These are phyloP conservation scores for Protaetia brevitarsis DNA, from an alignment of 1,140 invertebrate species.

Conservation along the genomic window DNA sequence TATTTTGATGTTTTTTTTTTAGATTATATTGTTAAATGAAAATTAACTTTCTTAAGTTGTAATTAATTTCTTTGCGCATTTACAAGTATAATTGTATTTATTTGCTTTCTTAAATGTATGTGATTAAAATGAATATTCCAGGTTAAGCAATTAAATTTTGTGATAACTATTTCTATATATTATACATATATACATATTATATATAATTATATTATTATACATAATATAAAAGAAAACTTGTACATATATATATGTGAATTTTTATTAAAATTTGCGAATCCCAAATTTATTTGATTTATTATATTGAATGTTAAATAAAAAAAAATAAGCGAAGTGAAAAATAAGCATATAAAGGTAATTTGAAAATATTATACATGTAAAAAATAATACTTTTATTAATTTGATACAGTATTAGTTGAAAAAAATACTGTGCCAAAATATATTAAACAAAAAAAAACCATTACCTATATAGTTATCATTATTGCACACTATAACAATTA, in stretches of 20 bases:
- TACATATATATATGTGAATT: constrained; percentile 13
- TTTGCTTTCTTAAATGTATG: constrained; percentile 42
- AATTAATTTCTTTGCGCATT: constrained; percentile 35
- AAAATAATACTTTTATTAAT: constrained; percentile 17
- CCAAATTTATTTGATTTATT: constrained; percentile 11
- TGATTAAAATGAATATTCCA: constrained; percentile 42
- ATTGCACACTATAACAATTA: neutral
- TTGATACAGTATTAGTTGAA: constrained; percentile 32
- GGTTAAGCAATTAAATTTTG: constrained; percentile 43
- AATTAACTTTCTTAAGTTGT: constrained; percentile 19
- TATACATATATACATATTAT: too few relatives aligned
- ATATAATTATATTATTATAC: constrained; percentile 24
- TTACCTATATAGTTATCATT: too few relatives aligned
- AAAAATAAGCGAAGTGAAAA: constrained; percentile 7
- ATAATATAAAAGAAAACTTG: constrained; percentile 19
- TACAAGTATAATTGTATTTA: constrained; percentile 37
- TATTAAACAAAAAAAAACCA: constrained; percentile 12
- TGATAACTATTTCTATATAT: constrained; percentile 40
- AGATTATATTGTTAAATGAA: neutral
- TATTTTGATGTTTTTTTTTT: neutral
- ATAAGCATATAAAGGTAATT: neutral
- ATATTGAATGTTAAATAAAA: constrained; percentile 6
- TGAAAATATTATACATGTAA: neutral
- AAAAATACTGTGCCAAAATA: constrained; percentile 40
- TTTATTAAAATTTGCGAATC: constrained; percentile 4